A percentile compares a stretch with the other conserved stretches of the same genome.
These are phyloP conservation scores for Chaenogobius annularis DNA, from an alignment of 2,113 vertebrate species.

Conservation along the genomic window DNA sequence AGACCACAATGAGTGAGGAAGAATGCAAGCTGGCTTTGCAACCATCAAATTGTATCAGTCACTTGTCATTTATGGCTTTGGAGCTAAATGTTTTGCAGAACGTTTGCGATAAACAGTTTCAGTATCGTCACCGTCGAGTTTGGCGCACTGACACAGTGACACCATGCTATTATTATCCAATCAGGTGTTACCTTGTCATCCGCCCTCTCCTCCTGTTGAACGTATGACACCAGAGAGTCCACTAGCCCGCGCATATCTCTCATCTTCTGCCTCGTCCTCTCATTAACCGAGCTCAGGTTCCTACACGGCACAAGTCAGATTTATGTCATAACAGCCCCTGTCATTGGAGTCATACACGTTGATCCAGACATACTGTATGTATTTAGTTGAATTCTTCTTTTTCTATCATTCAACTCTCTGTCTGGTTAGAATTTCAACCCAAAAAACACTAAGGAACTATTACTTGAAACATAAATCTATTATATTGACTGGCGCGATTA, in stretches of 20 bases:
- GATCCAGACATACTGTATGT: neutral
- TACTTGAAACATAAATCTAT: neutral
- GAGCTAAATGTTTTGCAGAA: slow-evolving; percentile 5
- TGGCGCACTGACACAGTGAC: neutral
- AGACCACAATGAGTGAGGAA: slow-evolving; percentile 5
- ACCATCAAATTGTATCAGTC: slow-evolving; percentile 2
- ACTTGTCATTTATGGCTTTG: slow-evolving; percentile 15
- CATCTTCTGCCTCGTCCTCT: slow-evolving; percentile 92
- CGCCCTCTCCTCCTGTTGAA: slow-evolving; percentile 83
- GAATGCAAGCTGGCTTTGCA: slow-evolving; percentile 9
- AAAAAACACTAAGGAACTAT: neutral
- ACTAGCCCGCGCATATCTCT: slow-evolving; percentile 87
- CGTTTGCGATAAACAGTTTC: neutral
- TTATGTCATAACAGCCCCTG: neutral
- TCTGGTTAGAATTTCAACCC: too few species aligned
- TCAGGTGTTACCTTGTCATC: slow-evolving; percentile 86
- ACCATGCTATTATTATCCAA: neutral
- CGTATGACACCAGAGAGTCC: slow-evolving; percentile 89
- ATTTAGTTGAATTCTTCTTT: neutral
- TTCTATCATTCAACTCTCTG: neutral
- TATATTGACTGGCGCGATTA: slow-evolving; percentile 45
- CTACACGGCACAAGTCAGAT: slow-evolving; percentile 60
- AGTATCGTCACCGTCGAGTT: neutral
- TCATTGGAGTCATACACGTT: neutral
- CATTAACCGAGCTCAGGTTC: slow-evolving; percentile 93